Percentiles rank a stretch among this genome's conserved stretches.
These are phyloP conservation scores for Phyto melanocephala DNA, from an alignment of 2,888 invertebrate species.

Conservation along the genomic window DNA sequence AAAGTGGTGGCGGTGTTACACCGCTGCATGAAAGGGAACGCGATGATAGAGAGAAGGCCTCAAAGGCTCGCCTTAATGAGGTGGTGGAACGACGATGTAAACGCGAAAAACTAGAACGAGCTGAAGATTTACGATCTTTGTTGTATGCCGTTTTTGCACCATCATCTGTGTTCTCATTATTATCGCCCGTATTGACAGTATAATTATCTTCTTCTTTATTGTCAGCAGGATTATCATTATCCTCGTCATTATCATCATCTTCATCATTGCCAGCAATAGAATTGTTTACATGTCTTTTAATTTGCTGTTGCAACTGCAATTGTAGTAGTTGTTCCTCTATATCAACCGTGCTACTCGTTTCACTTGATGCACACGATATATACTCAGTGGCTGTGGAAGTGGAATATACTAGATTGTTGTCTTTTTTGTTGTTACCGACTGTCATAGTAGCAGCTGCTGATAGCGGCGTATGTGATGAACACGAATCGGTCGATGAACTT, in stretches of 20 bases:
- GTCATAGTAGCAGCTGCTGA: slow-evolving; percentile 5
- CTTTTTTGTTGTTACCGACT: slow-evolving; percentile 23
- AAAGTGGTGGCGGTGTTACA: slow-evolving; percentile 72
- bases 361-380: slow-evolving; percentile 79
- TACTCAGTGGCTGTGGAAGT: slow-evolving; percentile 66
- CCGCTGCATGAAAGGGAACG: slow-evolving; percentile 84
- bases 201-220: not conserved
- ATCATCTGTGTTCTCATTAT: slow-evolving; percentile 15
- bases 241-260: not conserved
- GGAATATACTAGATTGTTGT: slow-evolving; percentile 3
- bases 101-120: slow-evolving; percentile 75
- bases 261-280: not conserved
- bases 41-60: slow-evolving; percentile 83
- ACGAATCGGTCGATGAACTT: slow-evolving; percentile 77
- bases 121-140: slow-evolving; percentile 69
- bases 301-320: slow-evolving; percentile 50
- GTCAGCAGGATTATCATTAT: not conserved
- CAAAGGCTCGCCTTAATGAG: slow-evolving; percentile 86
- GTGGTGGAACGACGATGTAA: slow-evolving; percentile 82
- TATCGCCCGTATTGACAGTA: not conserved
- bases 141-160: not conserved
- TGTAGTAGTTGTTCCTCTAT: slow-evolving; percentile 78
- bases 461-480: slow-evolving; percentile 76
- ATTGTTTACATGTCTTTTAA: not conserved
- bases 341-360: slow-evolving; percentile 81